Evolutionary conservation across 30 jellyfish, hydroid and myxozoan genomes (phyloP), one percentile per base, ranked within the genome.

Genomic region (Sanderia malayensis): DNA sequence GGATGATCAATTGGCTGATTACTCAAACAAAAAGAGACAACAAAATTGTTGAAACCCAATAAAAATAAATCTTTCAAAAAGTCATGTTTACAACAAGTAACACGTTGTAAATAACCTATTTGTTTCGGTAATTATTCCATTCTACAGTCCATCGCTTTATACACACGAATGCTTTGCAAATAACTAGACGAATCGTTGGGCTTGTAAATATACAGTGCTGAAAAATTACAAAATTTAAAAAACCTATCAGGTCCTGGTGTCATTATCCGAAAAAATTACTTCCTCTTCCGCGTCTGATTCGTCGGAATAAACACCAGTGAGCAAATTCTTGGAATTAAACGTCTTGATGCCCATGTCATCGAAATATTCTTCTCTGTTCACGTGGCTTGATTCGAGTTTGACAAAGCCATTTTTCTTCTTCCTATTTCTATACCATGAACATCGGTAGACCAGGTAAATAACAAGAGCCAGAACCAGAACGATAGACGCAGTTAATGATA

Each of bases 241-340:
- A 24, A 58, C 19, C 59, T 23, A 61, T 31, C n/a, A n/a, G n/a
- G 63, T 61, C 72, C 75, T 82, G 7, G 80, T 46, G 26, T 88
- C 73, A 45, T 88, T 87, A 37, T 80, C 97, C 22, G 71, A 44
- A 73, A 88, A 88, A 2, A 88, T 55, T 2, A 81, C 95, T 79
- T 84, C 98, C 74, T 92, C 98, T 61, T 89, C 97, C 77, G 67
- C 88, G 24, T 81, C 97, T 9, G 94, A 71, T 33, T 74, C 94
- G 66, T 92, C 98, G 30, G 95, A 81, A 49, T 73, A 70, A 26
- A 44, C 78, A 26, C 86, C 85, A 57, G 83, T 41, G 19, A 76
- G 31, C 70, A 85, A 69, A 64, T 74, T 68, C 77, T 74, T 85
- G 41, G 89, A 85, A 68, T 70, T 74, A 60, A 74, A 74, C n/a